Percentiles rank a stretch among this genome's conserved stretches.
Conservation (phyloP, 2,888 invertebrate species). For the Cyclophora albipunctata region DNA sequence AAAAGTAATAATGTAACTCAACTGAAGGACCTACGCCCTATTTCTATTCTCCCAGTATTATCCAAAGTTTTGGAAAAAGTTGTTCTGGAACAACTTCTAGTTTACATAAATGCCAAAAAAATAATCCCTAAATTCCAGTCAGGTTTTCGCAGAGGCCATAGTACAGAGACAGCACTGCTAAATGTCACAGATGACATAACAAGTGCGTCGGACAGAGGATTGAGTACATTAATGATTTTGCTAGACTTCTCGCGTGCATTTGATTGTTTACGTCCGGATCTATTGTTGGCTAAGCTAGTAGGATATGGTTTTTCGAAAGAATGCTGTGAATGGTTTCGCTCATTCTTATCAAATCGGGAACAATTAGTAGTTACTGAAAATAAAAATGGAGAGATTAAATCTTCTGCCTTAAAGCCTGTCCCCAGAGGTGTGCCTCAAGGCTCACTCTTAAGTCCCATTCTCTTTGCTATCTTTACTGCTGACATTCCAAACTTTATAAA, state of each 20-base stretch:
- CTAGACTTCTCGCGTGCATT: slow-evolving; percentile 18
- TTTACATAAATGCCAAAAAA: slow-evolving; percentile 6
- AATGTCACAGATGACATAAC: slow-evolving; percentile 14
- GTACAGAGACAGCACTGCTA: slow-evolving; percentile 10
- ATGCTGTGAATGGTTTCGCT: slow-evolving; percentile 12
- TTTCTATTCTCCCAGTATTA: slow-evolving; percentile 10
- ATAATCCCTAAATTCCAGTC: slow-evolving; percentile 13
- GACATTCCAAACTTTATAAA: not conserved
- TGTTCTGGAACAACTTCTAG: not conserved
- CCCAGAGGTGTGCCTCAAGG: slow-evolving; percentile 8
- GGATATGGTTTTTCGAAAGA: slow-evolving; percentile 10
- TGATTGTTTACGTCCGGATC: slow-evolving; percentile 6
- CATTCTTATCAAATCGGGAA: slow-evolving; percentile 5
- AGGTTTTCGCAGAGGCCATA: slow-evolving; percentile 7
- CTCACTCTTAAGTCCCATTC: slow-evolving; percentile 4
- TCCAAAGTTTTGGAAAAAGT: slow-evolving; percentile 4
- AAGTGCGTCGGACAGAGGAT: slow-evolving; percentile 8
- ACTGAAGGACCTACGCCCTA: slow-evolving; percentile 7
- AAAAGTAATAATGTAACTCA: not conserved
- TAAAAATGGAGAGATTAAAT: no score
- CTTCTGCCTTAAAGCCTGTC: no score
- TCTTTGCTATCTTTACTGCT: not conserved
- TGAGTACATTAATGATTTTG: slow-evolving; percentile 9
- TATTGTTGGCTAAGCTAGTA: slow-evolving; percentile 9
- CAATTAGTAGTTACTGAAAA: slow-evolving; percentile 8